Evolutionary conservation across 2,113 vertebrate genomes (phyloP), one percentile per base, ranked within the genome.

Genomic region (Archocentrus centrarchus): DNA sequence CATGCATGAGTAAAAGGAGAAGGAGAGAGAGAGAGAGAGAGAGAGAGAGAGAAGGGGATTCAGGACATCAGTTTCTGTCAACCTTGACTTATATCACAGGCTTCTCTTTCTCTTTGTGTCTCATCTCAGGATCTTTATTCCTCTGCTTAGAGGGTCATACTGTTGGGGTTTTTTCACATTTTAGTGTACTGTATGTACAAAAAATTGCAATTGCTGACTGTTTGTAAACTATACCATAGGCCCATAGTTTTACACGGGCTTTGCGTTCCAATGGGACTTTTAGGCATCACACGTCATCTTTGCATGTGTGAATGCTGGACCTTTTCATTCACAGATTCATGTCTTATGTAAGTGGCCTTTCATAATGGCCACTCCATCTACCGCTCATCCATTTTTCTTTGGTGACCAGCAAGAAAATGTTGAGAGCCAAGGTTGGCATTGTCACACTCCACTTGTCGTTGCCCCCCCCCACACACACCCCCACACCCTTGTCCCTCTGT

Each of bases 41-140:
- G 27, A 27, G 27, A 27, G 27, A 27, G 27, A 73, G 63, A 47
- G 70, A 17, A 75, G 37, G 11, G 39, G 75, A 77, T 78, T 82
- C 68, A 64, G 80, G 80, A 60, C 62, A 79, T 86, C 79, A 84
- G n/a, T 90, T 85, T 62, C 64, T 68, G 50, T 27, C 73, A 91
- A 93, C 91, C 84, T 93, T 87, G 59, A 92, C 86, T 94, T 89
- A 88, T 89, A 89, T 84, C 85, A 87, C 86, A 84, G 75, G 80
- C 88, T 59, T 85, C 32, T 59, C 35, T 84, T n/a, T 87, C 63
- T 76, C 88, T 92, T 93, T 87, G 94, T 88, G 89, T 79, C 62
- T 81, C 53, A 64, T 58, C 30, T 68, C 59, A 57, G 35, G 53
- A 75, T 83, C 57, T 76, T 80, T n/a, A 61, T 73, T 79, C 37